These are phyloP conservation scores for Thera britannica DNA, from an alignment of 2,888 invertebrate species.

Conservation along the genomic window DNA sequence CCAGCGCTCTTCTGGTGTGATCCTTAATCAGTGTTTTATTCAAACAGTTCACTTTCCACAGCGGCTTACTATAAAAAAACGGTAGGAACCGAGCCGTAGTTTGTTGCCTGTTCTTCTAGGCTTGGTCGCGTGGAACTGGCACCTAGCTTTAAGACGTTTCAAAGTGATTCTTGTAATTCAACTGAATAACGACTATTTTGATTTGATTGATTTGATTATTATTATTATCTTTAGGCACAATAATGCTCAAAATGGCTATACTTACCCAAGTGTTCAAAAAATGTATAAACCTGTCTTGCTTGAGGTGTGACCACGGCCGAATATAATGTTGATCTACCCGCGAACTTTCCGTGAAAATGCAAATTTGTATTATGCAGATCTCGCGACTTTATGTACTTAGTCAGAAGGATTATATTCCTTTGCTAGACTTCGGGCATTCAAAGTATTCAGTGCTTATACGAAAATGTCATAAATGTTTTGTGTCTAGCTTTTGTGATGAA, in stretches of 20 bases:
- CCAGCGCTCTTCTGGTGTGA: no score
- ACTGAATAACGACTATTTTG: no score
- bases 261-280: background rate
- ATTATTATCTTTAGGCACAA: background rate
- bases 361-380: conserved; percentile 40
- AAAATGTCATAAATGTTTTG: conserved; percentile 58
- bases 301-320: conserved; percentile 22
- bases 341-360: conserved; percentile 40
- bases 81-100: no score
- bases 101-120: no score
- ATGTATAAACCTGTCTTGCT: background rate
- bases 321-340: conserved; percentile 40
- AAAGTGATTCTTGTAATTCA: no score
- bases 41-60: no score
- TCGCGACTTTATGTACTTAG: conserved; percentile 34
- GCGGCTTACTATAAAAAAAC: no score
- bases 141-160: no score
- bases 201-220: no score
- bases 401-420: conserved; percentile 35
- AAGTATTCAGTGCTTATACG: conserved; percentile 54
- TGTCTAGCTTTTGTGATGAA: conserved; percentile 53
- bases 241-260: background rate
- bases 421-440: conserved; percentile 38
- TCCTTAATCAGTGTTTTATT: no score
- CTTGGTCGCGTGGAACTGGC: no score